A percentile compares a stretch with the other conserved stretches of the same genome.
phyloP scores from a whole-genome alignment of 2,113 vertebrate genomes.

The Probosciger aterrimus region DNA sequence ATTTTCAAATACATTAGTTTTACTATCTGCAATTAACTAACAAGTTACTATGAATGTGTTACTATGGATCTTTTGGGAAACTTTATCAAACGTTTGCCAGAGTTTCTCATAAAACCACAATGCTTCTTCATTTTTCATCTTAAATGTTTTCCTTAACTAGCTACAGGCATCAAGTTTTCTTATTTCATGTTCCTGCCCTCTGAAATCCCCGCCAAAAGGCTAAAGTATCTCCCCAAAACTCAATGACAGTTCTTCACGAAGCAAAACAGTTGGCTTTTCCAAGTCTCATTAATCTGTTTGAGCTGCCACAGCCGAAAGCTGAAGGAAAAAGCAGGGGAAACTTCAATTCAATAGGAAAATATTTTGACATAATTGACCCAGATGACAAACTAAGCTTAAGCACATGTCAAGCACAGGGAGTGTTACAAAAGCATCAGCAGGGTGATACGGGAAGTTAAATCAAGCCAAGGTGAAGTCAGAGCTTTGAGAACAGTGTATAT shows the following conservation, averaged over 20 bases:
- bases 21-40: not conserved
- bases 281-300: conserved; percentile 74
- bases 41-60: not conserved
- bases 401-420: conserved; percentile 67
- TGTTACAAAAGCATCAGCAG: conserved; percentile 26
- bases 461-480: conserved; percentile 52
- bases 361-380: conserved; percentile 79
- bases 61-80: not conserved
- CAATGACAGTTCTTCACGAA: conserved; percentile 58
- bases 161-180: not conserved
- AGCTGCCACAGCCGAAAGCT: conserved; percentile 53
- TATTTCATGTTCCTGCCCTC: not conserved
- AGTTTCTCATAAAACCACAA: not conserved
- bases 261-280: conserved; percentile 67
- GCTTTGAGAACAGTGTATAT: conserved; percentile 13
- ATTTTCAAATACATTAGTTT: not conserved
- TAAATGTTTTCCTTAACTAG: not conserved
- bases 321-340: conserved; percentile 63
- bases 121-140: not conserved
- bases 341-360: conserved; percentile 63
- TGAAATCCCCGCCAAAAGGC: conserved; percentile 32
- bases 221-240: conserved; percentile 36
- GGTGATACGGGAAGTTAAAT: conserved; percentile 38
- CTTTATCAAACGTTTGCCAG: not conserved
- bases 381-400: conserved; percentile 78